phyloP scores from a whole-genome alignment of 2,888 invertebrate genomes.

The Folsomia manolachei region DNA sequence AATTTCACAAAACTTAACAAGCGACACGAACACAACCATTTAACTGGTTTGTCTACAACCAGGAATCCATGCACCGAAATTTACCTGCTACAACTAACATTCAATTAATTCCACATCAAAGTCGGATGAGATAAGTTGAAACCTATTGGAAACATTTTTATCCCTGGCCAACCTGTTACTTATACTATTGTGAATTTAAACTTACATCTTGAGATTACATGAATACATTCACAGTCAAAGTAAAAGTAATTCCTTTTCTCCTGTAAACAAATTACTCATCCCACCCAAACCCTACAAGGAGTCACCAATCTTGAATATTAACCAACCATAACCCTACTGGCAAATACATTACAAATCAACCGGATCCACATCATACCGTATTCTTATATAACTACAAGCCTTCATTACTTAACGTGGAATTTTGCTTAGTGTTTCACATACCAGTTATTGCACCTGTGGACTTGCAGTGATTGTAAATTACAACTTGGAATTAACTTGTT shows the following conservation, averaged over 20 bases:
- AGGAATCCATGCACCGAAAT: too few species aligned
- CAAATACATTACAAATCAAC: background rate
- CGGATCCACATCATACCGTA: background rate
- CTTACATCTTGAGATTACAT: too few species aligned
- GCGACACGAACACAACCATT: constrained; percentile 3
- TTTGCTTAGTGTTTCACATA: background rate
- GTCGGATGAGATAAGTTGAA: background rate
- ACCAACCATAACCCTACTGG: background rate
- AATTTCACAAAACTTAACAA: constrained; percentile 8
- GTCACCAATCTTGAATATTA: background rate
- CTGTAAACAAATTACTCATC: constrained; percentile 6
- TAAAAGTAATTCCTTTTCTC: background rate
- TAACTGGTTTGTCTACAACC: background rate
- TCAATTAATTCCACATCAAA: background rate
- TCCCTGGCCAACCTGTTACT: too few species aligned
- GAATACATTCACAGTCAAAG: background rate
- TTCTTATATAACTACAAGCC: background rate
- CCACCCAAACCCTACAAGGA: background rate
- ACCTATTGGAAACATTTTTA: too few species aligned
- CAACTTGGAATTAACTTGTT: too few species aligned
- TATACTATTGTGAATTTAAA: too few species aligned
- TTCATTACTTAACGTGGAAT: background rate
- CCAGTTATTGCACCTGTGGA: background rate
- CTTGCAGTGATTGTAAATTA: too few species aligned
- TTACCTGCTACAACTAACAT: background rate